Evolutionary conservation across 2,888 invertebrate genomes (phyloP).

Genomic region (Morinoia aosen): DNA sequence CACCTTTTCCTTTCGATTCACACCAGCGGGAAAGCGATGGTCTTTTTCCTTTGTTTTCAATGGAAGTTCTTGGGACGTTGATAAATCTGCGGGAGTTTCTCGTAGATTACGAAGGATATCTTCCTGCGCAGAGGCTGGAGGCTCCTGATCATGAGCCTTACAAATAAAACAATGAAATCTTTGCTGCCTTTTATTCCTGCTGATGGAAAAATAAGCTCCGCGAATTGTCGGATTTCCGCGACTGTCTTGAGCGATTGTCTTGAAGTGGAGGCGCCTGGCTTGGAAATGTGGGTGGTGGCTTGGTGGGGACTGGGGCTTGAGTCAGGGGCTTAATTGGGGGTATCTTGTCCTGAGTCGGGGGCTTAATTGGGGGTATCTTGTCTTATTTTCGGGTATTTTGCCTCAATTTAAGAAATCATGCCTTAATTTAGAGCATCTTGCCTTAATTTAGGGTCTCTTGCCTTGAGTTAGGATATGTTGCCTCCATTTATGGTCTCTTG

Average conservation of each 20-base stretch:
- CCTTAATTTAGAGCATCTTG: too few species aligned
- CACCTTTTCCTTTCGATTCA: conserved; percentile 33
- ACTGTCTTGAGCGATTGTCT: not conserved
- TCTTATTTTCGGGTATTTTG: too few species aligned
- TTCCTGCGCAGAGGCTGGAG: conserved; percentile 1
- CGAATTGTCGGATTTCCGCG: not conserved
- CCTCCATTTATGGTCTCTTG: too few species aligned
- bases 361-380: too few species aligned
- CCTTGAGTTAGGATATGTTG: too few species aligned
- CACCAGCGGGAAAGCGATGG: conserved; percentile 20
- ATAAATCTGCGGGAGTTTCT: conserved; percentile 18
- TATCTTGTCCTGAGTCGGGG: too few species aligned
- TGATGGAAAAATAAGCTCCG: conserved; percentile 18
- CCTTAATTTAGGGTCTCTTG: too few species aligned
- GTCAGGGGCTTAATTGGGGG: too few species aligned
- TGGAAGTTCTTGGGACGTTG: conserved; percentile 30
- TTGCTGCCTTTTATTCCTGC: not conserved
- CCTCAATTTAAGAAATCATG: too few species aligned
- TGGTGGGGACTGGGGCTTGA: too few species aligned
- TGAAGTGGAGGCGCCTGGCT: not conserved
- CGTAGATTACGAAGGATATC: conserved; percentile 43
- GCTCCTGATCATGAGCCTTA: not conserved
- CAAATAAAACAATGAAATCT: conserved; percentile 46
- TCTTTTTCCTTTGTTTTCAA: conserved; percentile 19
- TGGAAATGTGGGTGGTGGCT: not conserved